Conservation (phyloP, 1,140 invertebrate genomes). For the Zaprionus nigranus region DNA sequence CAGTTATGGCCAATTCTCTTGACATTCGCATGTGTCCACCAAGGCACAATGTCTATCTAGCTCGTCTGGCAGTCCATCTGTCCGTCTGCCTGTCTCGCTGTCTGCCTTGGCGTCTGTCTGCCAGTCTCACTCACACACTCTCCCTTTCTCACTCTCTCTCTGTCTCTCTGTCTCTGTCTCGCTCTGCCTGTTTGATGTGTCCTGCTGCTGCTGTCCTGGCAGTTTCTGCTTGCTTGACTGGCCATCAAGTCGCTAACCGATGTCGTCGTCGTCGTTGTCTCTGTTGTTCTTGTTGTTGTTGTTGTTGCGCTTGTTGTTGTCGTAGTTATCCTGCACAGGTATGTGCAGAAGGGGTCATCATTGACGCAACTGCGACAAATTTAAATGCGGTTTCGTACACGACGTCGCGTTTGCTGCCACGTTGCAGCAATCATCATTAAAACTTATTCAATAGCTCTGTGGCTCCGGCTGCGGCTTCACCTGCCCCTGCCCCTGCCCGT, state of each 20-base stretch:
- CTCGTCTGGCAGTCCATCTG: conserved; percentile 19
- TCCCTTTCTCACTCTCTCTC: conserved; percentile 11
- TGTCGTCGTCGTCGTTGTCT: conserved; percentile 39
- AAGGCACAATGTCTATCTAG: conserved; percentile 55
- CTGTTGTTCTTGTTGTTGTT: conserved; percentile 1
- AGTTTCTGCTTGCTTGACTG: conserved; percentile 62
- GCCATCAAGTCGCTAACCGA: conserved; percentile 76
- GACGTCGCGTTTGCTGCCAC: conserved; percentile 53
- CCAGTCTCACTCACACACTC: conserved; percentile 9
- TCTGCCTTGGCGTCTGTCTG: conserved; percentile 26
- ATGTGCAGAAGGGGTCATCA: conserved; percentile 44
- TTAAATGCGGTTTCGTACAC: conserved; percentile 73
- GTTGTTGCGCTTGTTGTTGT: conserved; percentile 22
- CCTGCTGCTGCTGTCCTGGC: conserved; percentile 44
- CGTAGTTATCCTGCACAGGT: conserved; percentile 54
- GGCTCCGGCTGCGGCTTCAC: conserved; percentile 2
- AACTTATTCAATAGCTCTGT: conserved; percentile 74
- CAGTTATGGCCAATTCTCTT: conserved; percentile 73
- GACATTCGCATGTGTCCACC: conserved; percentile 69
- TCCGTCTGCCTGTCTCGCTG: conserved; percentile 4
- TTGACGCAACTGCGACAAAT: conserved; percentile 82
- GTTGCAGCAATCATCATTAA: conserved; percentile 82
- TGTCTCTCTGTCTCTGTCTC: neutral
- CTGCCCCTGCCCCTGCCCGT: conserved; percentile 23
- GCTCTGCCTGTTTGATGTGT: conserved; percentile 30